Base-by-base conservation (phyloP, 2,113 vertebrate genomes). In the Epinephelus lanceolatus region DNA sequence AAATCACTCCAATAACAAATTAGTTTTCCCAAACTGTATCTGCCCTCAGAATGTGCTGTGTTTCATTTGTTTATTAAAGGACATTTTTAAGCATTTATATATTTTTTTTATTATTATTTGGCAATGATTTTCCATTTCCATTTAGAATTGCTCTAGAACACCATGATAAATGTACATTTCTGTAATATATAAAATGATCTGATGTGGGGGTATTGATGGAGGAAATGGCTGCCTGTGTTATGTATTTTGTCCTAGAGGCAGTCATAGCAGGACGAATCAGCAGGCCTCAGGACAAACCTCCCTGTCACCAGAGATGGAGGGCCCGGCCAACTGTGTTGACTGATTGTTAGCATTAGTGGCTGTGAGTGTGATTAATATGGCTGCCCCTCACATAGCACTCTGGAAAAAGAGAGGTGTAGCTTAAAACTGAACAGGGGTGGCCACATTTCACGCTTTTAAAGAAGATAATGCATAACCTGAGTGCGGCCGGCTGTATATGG, bases 291-390 rank as follows among this genome's bases (percentile, higher is more conserved):
- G 93, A 96, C 94, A 94, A 95, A 95, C 94, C 96, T 96, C 88
- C 91, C 94, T 94, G 95, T 97, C 96, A 93, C 82, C 42, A 80
- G 94, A 95, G 96, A 97, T 96, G 96, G 96, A 96, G 95, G 94
- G 91, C 95, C 95, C 84, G 76, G 77, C 91, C 86, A 92, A 94
- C 94, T 81, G 89, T 87, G 86, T 95, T 97, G 97, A 98, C 94
- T 68, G 97, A 98, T 97, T 96, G 96, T 97, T 97, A 97, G 94
- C 75, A 96, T 98, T 97, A 96, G 95, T 94, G 94, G 90, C 95
- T 91, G 93, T 98, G 97, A 98, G 94, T 96, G 95, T 97, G 97
- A 99, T 98, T 97, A 97, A 98, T 97, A 96, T 81, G 93, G 93
- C 92, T 94, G 92, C 91, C 95, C 89, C 94, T 95, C 93, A 94